phyloP scores from a whole-genome alignment of 2,888 invertebrate species.

The Nymphalis c-album region DNA sequence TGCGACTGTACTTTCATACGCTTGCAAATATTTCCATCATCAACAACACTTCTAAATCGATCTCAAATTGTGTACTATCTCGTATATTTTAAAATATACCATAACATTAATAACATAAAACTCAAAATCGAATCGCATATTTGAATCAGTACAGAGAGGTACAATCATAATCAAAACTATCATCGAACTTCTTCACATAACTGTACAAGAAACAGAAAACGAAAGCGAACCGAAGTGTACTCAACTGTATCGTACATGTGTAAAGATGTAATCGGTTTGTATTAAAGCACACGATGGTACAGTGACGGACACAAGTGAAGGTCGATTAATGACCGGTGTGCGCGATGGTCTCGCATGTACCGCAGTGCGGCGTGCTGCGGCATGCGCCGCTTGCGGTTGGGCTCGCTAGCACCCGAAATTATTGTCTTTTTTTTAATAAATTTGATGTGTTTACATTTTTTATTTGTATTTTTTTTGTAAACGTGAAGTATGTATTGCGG shows the following conservation, averaged over 20 bases:
- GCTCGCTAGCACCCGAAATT: constrained; percentile 30
- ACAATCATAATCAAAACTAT: constrained; percentile 20
- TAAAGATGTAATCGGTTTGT: constrained; percentile 8
- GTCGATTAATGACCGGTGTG: constrained; percentile 40
- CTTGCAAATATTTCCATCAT: too few relatives aligned
- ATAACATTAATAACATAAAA: too few relatives aligned
- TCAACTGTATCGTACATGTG: background rate
- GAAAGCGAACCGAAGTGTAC: too few relatives aligned
- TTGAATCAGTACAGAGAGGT: constrained; percentile 13
- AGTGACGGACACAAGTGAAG: constrained; percentile 37
- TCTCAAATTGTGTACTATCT: too few relatives aligned
- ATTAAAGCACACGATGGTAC: constrained; percentile 9
- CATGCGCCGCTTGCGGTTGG: constrained; percentile 48
- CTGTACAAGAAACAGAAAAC: too few relatives aligned
- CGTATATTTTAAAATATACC: too few relatives aligned
- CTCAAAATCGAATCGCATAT: too few relatives aligned
- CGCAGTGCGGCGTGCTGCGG: constrained; percentile 73
- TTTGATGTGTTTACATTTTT: constrained; percentile 8
- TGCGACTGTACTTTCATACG: too few relatives aligned
- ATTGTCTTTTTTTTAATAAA: constrained; percentile 21
- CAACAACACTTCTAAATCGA: too few relatives aligned
- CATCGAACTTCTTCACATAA: background rate
- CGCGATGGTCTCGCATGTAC: constrained; percentile 48
- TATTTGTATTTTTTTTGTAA: background rate
- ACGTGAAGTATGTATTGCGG: background rate